Base-by-base conservation (phyloP, 2,113 vertebrate genomes). In the Pseudolaguvia tuberculata region DNA sequence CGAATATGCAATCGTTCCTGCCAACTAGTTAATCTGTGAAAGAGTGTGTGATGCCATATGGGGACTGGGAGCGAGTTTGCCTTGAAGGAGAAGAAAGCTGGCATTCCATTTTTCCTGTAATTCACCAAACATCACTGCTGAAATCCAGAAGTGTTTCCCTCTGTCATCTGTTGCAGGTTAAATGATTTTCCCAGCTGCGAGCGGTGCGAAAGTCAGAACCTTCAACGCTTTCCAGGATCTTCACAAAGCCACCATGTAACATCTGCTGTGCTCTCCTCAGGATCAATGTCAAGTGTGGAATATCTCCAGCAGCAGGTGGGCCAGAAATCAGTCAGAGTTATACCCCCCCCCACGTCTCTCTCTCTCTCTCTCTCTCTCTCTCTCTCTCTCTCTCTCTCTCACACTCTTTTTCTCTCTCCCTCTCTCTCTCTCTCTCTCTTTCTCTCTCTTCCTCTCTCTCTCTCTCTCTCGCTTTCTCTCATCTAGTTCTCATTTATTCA, bases 231-330 rank as follows among this genome's bases (percentile, higher is more conserved):
- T 88, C 85, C 88, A 89, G 88, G 88, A 87, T 65, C 82, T 84
- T 80, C 85, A 88, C 87, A 89, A 89, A 90, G 90, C 85, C 70
- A 79, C 87, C 90, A 89, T 91, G 86, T 89, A 90, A 85, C 85
- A 86, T 88, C 89, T 87, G 87, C 89, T 87, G 82, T 87, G 87
- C 82, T 85, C 86, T 88, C 87, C 83, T 83, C 83, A 83, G 85
- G 85, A 91, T 91, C 89, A 91, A 90, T 89, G 89, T 89, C 87
- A 88, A 78, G 80, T 87, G 88, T 85, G 83, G 86, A 89, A 88
- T 90, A 89, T 90, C 88, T 87, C 89, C 85, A 86, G 87, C 86
- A 89, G 87, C 89, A 90, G 87, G 86, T 87, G 86, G 82, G 82
- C 83, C 80, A 87, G 80, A 84, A 88, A 87, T 88, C 85, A 88